Evolutionary conservation across 1,140 invertebrate genomes (phyloP), one percentile per base, ranked within the genome.

Genomic region (Meloidogyne hapla): DNA sequence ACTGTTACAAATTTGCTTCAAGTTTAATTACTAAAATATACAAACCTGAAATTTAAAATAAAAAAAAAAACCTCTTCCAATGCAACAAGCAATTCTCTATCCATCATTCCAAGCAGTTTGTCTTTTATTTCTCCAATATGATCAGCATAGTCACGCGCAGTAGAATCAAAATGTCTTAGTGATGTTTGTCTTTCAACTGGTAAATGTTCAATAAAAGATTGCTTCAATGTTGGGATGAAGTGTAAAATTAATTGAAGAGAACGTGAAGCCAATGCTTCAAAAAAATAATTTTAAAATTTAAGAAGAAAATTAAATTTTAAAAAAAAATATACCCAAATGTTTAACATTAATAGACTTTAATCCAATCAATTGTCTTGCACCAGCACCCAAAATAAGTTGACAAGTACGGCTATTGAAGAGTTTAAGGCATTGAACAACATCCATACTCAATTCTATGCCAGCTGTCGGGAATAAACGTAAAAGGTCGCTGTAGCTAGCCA

Each of bases 301-400:
- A 78, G 10, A 40, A 5, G 21, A 9, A 13, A 73, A 73, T 26
- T 25, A 38, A 38, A 38, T 66, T n/a, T 1, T 73, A 9, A 26
- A 33, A 75, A 0, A 40, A 63, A 77, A 65, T 12, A 15, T 28
- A 75, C 89, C 89, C 89, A 77, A 98, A 89, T 90, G 96, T 97
- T 61, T 93, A 77, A 93, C 95, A 0, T 94, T 95, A 67, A 99
- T 99, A 63, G 94, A 96, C 89, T 96, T 98, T 61, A 98, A 89
- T 0, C 95, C 95, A 21, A 94, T 94, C 77, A 94, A 92, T 85
- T 94, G 92, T 84, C 98, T 91, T 1, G 96, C 95, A 40, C 94
- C 95, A 40, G 95, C 96, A 67, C 95, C 95, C 26, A 98, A 89
- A 28, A 99, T 94, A 73, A 99, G 89, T 87, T 97, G 94, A 89